Percentiles rank a stretch among this genome's conserved stretches.
phyloP scores from a whole-genome alignment of 2,113 vertebrate genomes.

The Notarius quadriscutis region DNA sequence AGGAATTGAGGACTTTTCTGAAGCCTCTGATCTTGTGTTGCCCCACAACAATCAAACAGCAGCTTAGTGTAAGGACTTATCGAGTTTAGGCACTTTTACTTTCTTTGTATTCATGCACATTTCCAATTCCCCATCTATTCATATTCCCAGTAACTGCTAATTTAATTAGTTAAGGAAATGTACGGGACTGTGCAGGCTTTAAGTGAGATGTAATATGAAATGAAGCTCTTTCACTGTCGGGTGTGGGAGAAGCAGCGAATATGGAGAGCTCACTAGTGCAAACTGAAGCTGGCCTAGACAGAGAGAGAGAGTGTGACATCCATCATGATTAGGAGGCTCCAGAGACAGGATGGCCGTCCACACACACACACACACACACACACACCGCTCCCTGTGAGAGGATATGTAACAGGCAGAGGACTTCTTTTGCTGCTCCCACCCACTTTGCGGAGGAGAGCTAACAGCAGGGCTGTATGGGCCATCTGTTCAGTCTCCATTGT shows the following conservation, averaged over 20 bases:
- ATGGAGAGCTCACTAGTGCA: constrained; percentile 9
- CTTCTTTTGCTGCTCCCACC: constrained; percentile 13
- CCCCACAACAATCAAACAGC: constrained; percentile 25
- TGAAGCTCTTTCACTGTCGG: constrained; percentile 38
- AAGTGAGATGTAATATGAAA: constrained; percentile 46
- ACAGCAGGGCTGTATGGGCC: constrained; percentile 36
- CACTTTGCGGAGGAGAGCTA: constrained; percentile 23
- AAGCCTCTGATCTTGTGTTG: background rate
- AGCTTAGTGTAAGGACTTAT: constrained; percentile 12
- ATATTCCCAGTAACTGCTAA: constrained; percentile 9
- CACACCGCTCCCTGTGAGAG: constrained; percentile 29
- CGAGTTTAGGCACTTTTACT: background rate
- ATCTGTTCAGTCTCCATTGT: constrained; percentile 49
- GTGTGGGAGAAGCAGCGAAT: constrained; percentile 8
- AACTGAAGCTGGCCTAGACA: constrained; percentile 48
- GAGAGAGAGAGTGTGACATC: constrained; percentile 48
- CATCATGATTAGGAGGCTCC: constrained; percentile 56
- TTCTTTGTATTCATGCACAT: background rate
- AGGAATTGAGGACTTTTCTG: constrained; percentile 15
- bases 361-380: constrained; percentile 32
- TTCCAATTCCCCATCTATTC: background rate
- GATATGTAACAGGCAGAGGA: constrained; percentile 30
- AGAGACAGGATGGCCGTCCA: constrained; percentile 37
- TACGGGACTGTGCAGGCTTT: constrained; percentile 34
- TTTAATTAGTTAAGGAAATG: constrained; percentile 41